Evolutionary conservation across 1,140 invertebrate species (phyloP), one percentile per base, ranked within the genome.

Genomic region (Parapsyche elsis): DNA sequence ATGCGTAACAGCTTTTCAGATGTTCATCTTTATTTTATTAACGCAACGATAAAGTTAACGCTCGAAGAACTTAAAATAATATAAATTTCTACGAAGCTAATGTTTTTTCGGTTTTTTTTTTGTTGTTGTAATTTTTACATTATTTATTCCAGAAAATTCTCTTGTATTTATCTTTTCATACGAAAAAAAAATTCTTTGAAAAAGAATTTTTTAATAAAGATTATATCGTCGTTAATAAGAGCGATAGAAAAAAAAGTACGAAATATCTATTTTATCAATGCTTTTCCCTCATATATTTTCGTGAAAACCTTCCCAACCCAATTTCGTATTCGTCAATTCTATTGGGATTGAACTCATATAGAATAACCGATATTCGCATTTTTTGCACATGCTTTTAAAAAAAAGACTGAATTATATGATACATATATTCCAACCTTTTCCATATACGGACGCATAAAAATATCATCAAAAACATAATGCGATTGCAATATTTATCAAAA

Each of bases 261-360:
- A 38, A 38, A 38, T 38, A 38, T 61, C 57, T 16, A 19, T 21
- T 61, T 61, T 19, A 61, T 61, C 9, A 61, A 61, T 61, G 16
- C 57, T 9, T 21, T 61, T 61, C 21, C 57, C 5, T 61, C 19
- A 38, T 61, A 19, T 61, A 19, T 61, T 61, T 61, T 61, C 16
- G 14, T 16, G 9, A 61, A 61, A 61, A 61, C 57, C n/a, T 19
- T 67, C 24, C 23, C 9, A 24, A 67, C 64, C 64, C 64, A 67
- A 67, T 67, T 67, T 67, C 64, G 24, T n/a, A 67, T 67, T 67
- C 64, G 24, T n/a, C 21, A 53, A 67, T 67, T 67, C 64, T 67
- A 23, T 30, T 67, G 64, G 64, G 64, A 67, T 67, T 67, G 64
- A 67, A 67, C 64, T 67, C 24, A 23, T 67, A 26, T 67, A 12